Base-by-base conservation (phyloP, 2,113 vertebrate genomes). In the Phylloscopus whistleri region DNA sequence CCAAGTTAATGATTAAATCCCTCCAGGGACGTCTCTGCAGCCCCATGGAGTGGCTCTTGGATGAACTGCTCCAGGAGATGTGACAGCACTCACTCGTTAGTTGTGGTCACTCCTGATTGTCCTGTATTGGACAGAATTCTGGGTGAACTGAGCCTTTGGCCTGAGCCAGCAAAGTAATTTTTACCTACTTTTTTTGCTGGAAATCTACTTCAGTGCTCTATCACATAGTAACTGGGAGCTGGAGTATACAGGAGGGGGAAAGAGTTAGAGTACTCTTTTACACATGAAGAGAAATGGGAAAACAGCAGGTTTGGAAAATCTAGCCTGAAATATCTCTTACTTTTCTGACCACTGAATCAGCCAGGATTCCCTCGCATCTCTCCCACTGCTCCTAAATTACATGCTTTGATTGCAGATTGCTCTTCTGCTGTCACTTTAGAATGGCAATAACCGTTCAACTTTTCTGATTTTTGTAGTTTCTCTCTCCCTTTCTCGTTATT, bases 1-100 rank as follows among this genome's bases (percentile, higher is more conserved):
- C 41, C 10, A 46, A 49, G 70, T 87, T 82, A 84, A 75, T 60
- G n/a, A 69, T 88, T 88, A 69, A 19, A 22, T 90, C 30, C 31
- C 20, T 51, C 59, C 35, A 6, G 23, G 35, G 21, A 69, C 20
- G 5, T 48, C 16, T 80, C 53, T 60, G 10, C 22, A 74, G 28
- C 17, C n/a, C 8, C 9, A 3, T 18, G 30, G 58, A 21, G 31
- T 66, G 18, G 21, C 1, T 1, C 21, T 13, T 70, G 48, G 23
- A 21, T 60, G 30, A 93, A 28, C 37, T 48, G 28, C 13, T 16
- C 11, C 1, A 2, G 33, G n/a, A 60, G 16, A 10, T 44, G 43
- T 67, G 28, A 21, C 3, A 1, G 26, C 2, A 1, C 13, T 39
- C 35, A 10, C 7, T 48, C 0, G 0, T 16, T 64, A 13, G 2